Percentiles rank a stretch among this genome's conserved stretches.
phyloP scores from a whole-genome alignment of 2,113 vertebrate genomes.

The Callorhinus ursinus region DNA sequence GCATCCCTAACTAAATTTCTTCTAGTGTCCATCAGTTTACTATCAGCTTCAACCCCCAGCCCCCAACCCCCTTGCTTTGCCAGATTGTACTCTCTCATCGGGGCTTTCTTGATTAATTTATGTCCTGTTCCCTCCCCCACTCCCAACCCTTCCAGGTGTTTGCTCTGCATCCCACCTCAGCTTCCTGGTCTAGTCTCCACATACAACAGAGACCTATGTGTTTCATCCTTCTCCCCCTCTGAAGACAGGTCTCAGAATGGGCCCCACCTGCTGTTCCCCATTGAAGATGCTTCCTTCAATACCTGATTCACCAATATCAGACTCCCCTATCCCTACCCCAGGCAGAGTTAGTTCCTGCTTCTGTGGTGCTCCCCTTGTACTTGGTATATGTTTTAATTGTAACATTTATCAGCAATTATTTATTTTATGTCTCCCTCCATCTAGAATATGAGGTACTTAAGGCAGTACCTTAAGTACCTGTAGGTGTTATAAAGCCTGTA shows the following conservation, averaged over 20 bases:
- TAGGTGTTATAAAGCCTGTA: background rate
- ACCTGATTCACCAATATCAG: background rate
- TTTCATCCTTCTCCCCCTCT: background rate
- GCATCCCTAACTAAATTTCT: background rate
- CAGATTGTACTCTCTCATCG: background rate
- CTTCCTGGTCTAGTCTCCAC: background rate
- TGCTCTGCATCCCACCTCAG: background rate
- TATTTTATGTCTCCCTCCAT: constrained; percentile 22
- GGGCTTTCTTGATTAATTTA: background rate
- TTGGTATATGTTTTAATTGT: background rate
- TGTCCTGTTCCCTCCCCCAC: background rate
- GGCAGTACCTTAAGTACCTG: too few species aligned
- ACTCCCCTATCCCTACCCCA: background rate
- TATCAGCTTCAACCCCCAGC: background rate
- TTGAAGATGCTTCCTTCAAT: background rate
- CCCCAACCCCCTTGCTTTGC: background rate
- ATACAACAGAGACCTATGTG: background rate
- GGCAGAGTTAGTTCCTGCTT: background rate
- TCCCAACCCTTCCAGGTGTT: background rate
- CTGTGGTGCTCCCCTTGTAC: background rate
- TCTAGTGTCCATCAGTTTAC: constrained; percentile 6
- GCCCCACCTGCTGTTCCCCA: background rate
- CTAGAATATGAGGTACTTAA: background rate
- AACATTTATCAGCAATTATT: constrained; percentile 9
- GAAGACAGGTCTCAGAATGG: background rate